Evolutionary conservation across 1,140 invertebrate genomes (phyloP).

Genomic region (Drosophila grimshawi): DNA sequence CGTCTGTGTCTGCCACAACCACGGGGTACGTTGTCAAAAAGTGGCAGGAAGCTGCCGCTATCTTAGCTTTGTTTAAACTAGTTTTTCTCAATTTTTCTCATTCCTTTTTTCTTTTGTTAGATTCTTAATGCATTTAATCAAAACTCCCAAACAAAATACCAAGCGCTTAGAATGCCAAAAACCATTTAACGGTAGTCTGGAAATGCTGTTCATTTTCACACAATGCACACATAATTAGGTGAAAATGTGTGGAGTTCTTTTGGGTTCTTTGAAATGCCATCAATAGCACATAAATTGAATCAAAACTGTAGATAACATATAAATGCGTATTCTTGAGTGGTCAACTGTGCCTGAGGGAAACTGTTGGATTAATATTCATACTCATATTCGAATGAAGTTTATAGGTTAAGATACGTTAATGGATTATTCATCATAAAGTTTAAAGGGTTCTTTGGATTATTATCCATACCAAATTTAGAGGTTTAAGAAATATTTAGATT

Average conservation of each 20-base stretch:
- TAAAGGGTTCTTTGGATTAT: too few species aligned
- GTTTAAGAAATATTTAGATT: too few species aligned
- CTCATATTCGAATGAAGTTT: conserved; percentile 24
- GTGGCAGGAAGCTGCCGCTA: conserved; percentile 62
- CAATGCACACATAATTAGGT: conserved; percentile 52
- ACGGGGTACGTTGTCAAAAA: conserved; percentile 21
- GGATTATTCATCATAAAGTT: too few species aligned
- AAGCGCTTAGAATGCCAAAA: conserved; percentile 52
- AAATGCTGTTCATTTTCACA: conserved; percentile 31
- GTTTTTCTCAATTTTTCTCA: conserved; percentile 60
- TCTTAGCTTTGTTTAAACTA: conserved; percentile 68
- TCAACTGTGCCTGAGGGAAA: not conserved
- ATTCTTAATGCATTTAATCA: conserved; percentile 74
- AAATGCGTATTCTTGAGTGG: too few species aligned
- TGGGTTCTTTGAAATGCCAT: conserved; percentile 22
- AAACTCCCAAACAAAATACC: conserved; percentile 43
- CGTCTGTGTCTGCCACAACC: conserved; percentile 40
- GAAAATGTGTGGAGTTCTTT: conserved; percentile 47
- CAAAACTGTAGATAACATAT: not conserved
- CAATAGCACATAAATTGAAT: conserved; percentile 39
- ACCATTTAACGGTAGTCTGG: conserved; percentile 67
- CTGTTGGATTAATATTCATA: not conserved
- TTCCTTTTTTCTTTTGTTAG: conserved; percentile 28
- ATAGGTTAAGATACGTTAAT: not conserved
- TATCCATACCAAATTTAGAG: too few species aligned